A percentile compares a stretch with the other conserved stretches of the same genome.
These are phyloP conservation scores for Chloroceryle amazona DNA, from an alignment of 2,797 vertebrate species.

Conservation along the genomic window DNA sequence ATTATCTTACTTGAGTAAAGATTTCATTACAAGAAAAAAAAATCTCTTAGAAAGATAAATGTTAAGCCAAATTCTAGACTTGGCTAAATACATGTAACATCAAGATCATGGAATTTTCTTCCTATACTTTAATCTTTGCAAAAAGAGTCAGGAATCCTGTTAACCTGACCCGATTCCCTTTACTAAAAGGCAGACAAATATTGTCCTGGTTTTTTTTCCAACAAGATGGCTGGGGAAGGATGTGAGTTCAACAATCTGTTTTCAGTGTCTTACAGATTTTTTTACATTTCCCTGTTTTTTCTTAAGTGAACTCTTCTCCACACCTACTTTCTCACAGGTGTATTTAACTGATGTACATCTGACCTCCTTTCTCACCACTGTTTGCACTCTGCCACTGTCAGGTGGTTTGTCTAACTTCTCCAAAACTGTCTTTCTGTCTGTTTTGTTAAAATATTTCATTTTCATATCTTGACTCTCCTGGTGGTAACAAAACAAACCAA, in stretches of 20 bases:
- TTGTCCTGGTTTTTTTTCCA: not conserved
- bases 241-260: not conserved
- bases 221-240: not conserved
- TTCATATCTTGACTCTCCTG: constrained; percentile 6
- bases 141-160: not conserved
- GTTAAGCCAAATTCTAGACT: not conserved
- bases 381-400: not conserved
- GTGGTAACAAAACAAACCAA: not conserved
- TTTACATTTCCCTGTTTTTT: not conserved
- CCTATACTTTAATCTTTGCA: not conserved
- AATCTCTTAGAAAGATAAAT: not conserved
- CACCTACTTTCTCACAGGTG: not conserved
- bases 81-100: not conserved
- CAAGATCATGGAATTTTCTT: not conserved
- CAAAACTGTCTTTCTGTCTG: constrained; percentile 34
- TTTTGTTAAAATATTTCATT: constrained; percentile 1
- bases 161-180: not conserved
- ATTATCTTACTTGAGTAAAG: not conserved
- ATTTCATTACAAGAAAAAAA: not conserved
- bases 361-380: constrained; percentile 25
- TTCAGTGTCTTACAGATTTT: not conserved
- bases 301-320: not conserved
- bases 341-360: not conserved
- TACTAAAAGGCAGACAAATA: not conserved
- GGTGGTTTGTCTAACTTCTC: constrained; percentile 40